These are phyloP conservation scores for Stenichneumon culpator DNA, from an alignment of 2,888 invertebrate species.

Conservation along the genomic window DNA sequence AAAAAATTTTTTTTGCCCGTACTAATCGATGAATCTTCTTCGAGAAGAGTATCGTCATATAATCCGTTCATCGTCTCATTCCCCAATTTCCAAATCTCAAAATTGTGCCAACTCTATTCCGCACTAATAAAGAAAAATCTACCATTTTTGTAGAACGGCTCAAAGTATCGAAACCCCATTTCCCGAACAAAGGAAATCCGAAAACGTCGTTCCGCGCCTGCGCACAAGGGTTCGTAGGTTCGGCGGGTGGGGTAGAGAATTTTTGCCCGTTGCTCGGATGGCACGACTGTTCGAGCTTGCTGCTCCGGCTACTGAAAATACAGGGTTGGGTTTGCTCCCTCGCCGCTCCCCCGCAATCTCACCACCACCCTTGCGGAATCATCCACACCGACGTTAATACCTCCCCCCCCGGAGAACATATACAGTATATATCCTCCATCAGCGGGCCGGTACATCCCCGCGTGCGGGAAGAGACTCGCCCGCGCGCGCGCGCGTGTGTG, in stretches of 20 bases:
- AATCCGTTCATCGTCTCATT: no score
- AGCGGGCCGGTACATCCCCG: constrained; percentile 11
- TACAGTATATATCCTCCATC: not conserved
- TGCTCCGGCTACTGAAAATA: constrained; percentile 52
- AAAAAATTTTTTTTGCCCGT: no score
- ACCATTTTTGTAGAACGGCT: not conserved
- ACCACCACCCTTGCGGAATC: constrained; percentile 31
- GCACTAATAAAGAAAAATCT: not conserved
- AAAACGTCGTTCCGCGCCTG: constrained; percentile 12
- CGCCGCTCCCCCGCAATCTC: constrained; percentile 62
- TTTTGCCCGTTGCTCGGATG: constrained; percentile 1
- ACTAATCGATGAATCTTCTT: no score
- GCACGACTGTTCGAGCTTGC: constrained; percentile 15
- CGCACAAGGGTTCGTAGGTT: constrained; percentile 44
- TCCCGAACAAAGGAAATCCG: constrained; percentile 54
- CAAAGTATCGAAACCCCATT: not conserved
- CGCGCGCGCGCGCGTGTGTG: no score
- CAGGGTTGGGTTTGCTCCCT: constrained; percentile 52
- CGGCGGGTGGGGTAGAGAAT: not conserved
- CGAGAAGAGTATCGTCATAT: no score
- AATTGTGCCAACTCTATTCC: no score
- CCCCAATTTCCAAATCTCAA: no score
- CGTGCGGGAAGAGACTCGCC: not conserved
- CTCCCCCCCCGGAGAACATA: not conserved
- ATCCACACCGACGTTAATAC: constrained; percentile 10